Percentiles rank a stretch among this genome's conserved stretches.
Conservation (phyloP, 2,888 invertebrate genomes). For the Polydesmus complanatus region DNA sequence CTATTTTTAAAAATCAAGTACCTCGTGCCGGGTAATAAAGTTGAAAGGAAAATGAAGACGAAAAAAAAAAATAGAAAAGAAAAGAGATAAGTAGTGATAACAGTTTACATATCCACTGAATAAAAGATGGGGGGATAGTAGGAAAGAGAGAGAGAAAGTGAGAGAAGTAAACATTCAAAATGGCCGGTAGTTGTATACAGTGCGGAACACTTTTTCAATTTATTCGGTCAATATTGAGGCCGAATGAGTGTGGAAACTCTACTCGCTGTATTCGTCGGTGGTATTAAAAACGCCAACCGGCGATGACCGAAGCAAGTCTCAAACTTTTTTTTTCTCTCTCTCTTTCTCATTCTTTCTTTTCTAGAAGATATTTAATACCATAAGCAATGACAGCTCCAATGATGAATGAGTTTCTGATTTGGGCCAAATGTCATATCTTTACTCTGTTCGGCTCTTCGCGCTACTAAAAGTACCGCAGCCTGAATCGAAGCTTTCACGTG, state of each 20-base stretch:
- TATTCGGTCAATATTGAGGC: no score
- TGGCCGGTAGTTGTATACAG: not conserved
- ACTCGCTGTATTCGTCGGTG: no score
- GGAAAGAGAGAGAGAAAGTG: not conserved
- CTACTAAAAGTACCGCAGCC: not conserved
- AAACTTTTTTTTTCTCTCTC: not conserved
- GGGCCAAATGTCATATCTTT: not conserved
- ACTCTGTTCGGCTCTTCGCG: not conserved
- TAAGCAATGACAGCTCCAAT: not conserved
- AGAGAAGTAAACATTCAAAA: not conserved
- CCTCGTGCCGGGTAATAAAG: not conserved
- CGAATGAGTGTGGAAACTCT: no score
- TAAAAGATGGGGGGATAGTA: not conserved
- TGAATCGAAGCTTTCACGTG: no score
- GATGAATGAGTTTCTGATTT: not conserved
- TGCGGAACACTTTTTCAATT: no score
- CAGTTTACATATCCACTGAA: not conserved
- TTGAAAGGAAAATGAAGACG: not conserved
- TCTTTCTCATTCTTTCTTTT: not conserved
- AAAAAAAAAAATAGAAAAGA: not conserved
- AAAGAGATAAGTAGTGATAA: not conserved
- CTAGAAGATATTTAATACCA: not conserved
- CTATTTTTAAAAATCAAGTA: no score
- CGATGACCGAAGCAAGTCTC: not conserved
- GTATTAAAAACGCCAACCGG: not conserved